A percentile compares a stretch with the other conserved stretches of the same genome.
phyloP scores from a whole-genome alignment of 2,888 invertebrate species.

The Bugulina stolonifera region DNA sequence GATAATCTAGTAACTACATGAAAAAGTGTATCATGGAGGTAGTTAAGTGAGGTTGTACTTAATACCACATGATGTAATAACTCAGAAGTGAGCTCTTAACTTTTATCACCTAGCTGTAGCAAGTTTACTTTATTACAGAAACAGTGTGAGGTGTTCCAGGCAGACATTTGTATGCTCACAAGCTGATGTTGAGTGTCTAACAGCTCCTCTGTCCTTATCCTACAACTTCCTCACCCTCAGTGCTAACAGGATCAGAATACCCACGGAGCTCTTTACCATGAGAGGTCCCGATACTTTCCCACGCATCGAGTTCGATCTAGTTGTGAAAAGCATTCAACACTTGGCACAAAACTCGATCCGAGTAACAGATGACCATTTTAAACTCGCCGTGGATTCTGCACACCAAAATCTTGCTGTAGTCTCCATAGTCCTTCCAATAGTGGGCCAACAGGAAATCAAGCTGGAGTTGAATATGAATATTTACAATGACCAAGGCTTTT shows the following conservation, averaged over 20 bases:
- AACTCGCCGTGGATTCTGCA: conserved; percentile 42
- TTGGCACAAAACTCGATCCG: conserved; percentile 49
- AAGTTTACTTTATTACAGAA: conserved; percentile 19
- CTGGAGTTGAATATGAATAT: conserved; percentile 76
- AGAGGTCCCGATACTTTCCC: conserved; percentile 70
- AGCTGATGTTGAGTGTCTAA: conserved; percentile 69
- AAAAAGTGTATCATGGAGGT: no score
- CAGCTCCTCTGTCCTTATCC: conserved; percentile 76
- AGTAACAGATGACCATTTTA: conserved; percentile 50
- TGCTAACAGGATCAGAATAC: conserved; percentile 61
- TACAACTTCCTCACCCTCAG: conserved; percentile 90
- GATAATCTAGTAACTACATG: no score
- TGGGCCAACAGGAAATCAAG: conserved; percentile 85
- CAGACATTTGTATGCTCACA: conserved; percentile 66
- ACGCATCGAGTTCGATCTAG: conserved; percentile 69
- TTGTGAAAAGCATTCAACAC: conserved; percentile 60
- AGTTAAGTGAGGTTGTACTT: no score
- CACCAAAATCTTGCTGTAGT: conserved; percentile 61
- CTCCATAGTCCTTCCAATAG: conserved; percentile 67
- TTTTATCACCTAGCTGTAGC: no score
- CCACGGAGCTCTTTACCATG: conserved; percentile 76
- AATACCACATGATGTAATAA: no score
- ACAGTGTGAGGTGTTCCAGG: conserved; percentile 66
- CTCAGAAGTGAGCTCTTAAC: no score
- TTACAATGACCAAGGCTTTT: conserved; percentile 61